Evolutionary conservation across 2,113 vertebrate species (phyloP).

Genomic region (Pogonocichla stellata): DNA sequence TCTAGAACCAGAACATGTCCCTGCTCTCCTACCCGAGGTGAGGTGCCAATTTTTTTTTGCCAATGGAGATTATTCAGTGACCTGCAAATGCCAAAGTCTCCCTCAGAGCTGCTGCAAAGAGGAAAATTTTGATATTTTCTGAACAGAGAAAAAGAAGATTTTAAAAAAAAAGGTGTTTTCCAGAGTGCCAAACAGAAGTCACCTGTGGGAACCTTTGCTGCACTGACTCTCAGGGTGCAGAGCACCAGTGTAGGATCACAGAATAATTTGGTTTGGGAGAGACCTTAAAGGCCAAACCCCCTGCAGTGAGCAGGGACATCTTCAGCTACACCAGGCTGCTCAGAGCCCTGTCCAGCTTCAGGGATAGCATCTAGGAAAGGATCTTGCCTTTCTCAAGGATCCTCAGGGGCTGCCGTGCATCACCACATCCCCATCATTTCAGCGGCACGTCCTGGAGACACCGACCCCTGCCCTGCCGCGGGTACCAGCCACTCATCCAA

Average conservation of each 20-base stretch:
- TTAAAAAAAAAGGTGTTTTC: background rate
- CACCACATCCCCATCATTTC: background rate
- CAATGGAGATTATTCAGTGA: background rate
- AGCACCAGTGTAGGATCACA: background rate
- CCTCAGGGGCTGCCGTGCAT: background rate
- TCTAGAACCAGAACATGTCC: background rate
- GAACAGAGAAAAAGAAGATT: background rate
- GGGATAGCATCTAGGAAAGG: background rate
- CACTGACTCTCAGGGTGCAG: background rate
- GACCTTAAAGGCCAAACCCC: background rate
- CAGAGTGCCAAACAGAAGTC: background rate
- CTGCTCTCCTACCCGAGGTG: background rate
- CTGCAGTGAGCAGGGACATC: background rate
- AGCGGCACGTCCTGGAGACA: background rate
- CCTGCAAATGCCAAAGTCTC: background rate
- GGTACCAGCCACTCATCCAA: background rate
- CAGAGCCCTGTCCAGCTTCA: background rate
- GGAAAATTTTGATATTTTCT: background rate
- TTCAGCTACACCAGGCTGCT: background rate
- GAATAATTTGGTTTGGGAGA: background rate
- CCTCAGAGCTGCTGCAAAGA: background rate
- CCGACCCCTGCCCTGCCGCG: background rate
- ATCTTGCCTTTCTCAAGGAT: background rate
- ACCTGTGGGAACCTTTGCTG: background rate
- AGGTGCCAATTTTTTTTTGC: background rate